A percentile compares a stretch with the other conserved stretches of the same genome.
These are phyloP conservation scores for Neoaliturus tenellus DNA, from an alignment of 2,888 invertebrate species.

Conservation along the genomic window DNA sequence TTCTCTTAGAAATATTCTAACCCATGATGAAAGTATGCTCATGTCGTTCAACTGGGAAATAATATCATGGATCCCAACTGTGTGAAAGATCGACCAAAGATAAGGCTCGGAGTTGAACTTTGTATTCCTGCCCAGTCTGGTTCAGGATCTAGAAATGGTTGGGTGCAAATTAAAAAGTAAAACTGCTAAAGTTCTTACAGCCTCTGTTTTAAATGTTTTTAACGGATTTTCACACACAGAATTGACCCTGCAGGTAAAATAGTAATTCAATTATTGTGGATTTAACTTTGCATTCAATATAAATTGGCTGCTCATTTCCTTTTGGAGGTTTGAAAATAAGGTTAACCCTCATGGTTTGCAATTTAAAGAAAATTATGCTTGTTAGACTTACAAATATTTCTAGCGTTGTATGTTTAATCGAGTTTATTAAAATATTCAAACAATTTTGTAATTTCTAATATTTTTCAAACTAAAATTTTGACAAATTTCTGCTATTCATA, in stretches of 20 bases:
- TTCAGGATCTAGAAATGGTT: not conserved
- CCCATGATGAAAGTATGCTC: too few species aligned
- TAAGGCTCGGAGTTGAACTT: not conserved
- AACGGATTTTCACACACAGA: not conserved
- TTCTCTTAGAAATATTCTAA: too few species aligned
- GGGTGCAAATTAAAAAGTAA: conserved; percentile 2
- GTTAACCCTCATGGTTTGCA: not conserved
- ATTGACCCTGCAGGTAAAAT: not conserved
- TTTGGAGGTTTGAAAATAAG: not conserved
- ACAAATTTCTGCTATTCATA: too few species aligned
- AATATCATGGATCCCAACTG: too few species aligned
- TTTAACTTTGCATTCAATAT: too few species aligned
- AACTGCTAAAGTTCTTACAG: conserved; percentile 16
- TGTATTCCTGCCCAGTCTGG: not conserved
- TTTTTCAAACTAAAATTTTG: too few species aligned
- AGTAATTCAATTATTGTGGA: not conserved
- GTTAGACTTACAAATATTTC: too few species aligned
- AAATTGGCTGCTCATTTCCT: not conserved
- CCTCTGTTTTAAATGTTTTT: not conserved
- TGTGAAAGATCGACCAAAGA: not conserved
- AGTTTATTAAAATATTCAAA: too few species aligned
- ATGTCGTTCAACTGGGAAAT: too few species aligned
- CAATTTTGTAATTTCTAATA: too few species aligned
- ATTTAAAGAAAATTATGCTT: not conserved
- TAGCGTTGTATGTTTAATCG: too few species aligned